Evolutionary conservation across 2,888 invertebrate genomes (phyloP).

Genomic region (Thalpophila matura): DNA sequence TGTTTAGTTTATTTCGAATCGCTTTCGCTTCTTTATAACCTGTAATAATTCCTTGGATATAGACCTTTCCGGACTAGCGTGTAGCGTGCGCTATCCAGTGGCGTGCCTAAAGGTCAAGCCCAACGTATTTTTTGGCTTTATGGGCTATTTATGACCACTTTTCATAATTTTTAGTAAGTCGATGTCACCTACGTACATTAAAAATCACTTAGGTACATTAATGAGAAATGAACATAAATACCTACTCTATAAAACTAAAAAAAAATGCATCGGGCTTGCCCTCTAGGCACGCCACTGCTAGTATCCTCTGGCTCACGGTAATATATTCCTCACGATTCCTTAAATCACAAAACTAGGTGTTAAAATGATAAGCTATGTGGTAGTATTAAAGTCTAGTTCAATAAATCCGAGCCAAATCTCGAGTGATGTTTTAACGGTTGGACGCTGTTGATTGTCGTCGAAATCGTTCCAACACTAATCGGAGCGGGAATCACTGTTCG

Average conservation of each 20-base stretch:
- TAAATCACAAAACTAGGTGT: background rate
- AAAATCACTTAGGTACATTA: no score
- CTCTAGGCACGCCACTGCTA: background rate
- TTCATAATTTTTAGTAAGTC: no score
- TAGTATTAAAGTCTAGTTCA: slow-evolving; percentile 27
- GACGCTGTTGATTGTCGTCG: slow-evolving; percentile 66
- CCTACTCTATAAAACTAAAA: no score
- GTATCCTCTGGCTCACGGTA: background rate
- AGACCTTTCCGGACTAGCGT: no score
- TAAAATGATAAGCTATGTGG: slow-evolving; percentile 7
- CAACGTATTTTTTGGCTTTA: no score
- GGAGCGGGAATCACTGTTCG: slow-evolving; percentile 74
- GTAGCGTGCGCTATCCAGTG: no score
- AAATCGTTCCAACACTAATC: slow-evolving; percentile 75
- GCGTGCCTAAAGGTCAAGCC: no score
- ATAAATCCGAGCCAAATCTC: slow-evolving; percentile 61
- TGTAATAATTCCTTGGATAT: no score
- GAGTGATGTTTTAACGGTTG: slow-evolving; percentile 59
- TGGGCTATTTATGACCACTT: no score
- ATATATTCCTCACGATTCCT: background rate
- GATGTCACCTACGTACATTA: no score
- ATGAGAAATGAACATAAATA: no score
- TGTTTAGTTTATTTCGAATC: background rate
- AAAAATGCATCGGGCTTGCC: no score
- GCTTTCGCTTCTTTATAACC: background rate